Evolutionary conservation across 1,140 invertebrate species (phyloP).

Genomic region (Cydia amplana): DNA sequence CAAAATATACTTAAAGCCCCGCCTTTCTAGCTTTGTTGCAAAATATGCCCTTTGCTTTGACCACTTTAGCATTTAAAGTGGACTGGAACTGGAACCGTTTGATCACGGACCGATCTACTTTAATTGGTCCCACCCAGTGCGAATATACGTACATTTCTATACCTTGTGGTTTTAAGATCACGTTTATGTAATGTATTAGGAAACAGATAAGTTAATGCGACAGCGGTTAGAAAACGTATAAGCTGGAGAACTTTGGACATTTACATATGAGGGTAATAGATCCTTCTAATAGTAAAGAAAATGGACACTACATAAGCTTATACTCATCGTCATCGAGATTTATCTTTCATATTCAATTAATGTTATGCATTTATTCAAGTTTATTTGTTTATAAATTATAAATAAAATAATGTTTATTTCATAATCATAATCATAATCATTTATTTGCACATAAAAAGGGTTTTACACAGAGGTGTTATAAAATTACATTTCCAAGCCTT

Average conservation of each 20-base stretch:
- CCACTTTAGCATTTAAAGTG: conserved; percentile 1
- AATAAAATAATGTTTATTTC: neutral
- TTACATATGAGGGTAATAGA: neutral
- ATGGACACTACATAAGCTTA: neutral
- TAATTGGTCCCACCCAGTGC: neutral
- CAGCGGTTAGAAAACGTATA: neutral
- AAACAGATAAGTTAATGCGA: neutral
- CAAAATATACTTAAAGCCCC: neutral
- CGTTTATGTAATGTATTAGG: neutral
- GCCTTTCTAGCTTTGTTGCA: conserved; percentile 1
- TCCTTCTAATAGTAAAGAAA: neutral
- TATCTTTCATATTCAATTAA: neutral
- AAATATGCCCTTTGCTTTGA: neutral
- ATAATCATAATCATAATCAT: no score
- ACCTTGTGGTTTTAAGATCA: neutral
- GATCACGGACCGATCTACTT: neutral
- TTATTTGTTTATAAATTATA: neutral
- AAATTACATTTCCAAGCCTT: no score
- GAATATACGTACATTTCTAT: no score
- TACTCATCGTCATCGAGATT: no score
- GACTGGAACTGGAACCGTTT: neutral
- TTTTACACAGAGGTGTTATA: no score
- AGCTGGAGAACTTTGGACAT: neutral
- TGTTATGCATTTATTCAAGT: neutral
- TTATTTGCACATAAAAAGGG: no score